Evolutionary conservation across 1,140 invertebrate genomes (phyloP).

Genomic region (Listronotus bonariensis): DNA sequence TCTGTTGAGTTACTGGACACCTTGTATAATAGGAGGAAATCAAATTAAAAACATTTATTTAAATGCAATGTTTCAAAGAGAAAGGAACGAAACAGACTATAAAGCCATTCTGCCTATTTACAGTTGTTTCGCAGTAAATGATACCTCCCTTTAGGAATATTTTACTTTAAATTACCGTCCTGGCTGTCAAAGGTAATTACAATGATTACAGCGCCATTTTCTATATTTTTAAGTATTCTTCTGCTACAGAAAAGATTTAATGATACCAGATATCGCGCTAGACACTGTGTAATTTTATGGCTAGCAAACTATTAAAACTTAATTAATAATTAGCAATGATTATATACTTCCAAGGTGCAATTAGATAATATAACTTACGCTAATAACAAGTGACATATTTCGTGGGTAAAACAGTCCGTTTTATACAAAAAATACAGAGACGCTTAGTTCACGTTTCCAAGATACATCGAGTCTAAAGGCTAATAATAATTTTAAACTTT

Average conservation of each 20-base stretch:
- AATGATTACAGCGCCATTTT: constrained; percentile 1
- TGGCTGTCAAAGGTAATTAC: constrained; percentile 7
- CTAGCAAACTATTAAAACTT: constrained; percentile 15
- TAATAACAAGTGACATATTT: constrained; percentile 10
- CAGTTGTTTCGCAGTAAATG: neutral
- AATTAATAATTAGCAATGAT: constrained; percentile 12
- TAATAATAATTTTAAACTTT: no score
- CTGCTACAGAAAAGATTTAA: neutral
- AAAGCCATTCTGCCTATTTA: no score
- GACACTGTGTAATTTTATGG: constrained; percentile 13
- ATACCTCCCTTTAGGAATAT: neutral
- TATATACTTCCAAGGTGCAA: constrained; percentile 2
- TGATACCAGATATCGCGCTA: neutral
- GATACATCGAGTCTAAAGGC: no score
- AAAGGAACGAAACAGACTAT: no score
- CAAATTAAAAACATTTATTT: no score
- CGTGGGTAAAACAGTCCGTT: neutral
- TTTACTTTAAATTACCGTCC: neutral
- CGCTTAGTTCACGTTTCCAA: no score
- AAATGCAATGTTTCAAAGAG: no score
- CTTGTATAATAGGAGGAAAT: no score
- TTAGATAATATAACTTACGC: constrained; percentile 14
- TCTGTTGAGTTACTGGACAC: no score
- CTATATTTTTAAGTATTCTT: constrained; percentile 6
- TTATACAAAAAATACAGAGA: no score